phyloP scores from a whole-genome alignment of 2,113 vertebrate species.

The Platysternon megacephalum region DNA sequence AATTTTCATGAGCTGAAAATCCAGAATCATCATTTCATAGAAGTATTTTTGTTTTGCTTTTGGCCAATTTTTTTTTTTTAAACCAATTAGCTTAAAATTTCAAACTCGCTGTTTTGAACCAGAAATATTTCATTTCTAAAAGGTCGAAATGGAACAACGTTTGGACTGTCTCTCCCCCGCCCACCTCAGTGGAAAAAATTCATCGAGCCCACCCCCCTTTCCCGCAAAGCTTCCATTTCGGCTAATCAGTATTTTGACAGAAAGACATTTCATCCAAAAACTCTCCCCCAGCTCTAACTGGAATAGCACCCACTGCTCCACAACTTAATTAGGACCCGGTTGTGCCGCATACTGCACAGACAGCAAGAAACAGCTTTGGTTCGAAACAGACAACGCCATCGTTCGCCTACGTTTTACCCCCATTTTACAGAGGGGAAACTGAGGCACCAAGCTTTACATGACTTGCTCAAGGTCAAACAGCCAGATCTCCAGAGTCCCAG shows the following conservation, averaged over 20 bases:
- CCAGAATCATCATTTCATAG: neutral
- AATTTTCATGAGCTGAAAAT: neutral
- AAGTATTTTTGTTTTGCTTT: neutral
- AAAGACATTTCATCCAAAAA: neutral
- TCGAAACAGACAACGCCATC: neutral
- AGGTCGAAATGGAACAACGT: neutral
- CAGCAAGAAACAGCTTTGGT: neutral
- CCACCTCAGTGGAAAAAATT: neutral
- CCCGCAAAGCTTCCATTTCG: neutral
- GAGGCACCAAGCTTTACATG: neutral
- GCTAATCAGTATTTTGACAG: neutral
- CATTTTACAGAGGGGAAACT: neutral
- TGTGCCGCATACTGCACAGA: too few species aligned
- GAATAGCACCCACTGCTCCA: neutral
- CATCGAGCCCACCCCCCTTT: neutral
- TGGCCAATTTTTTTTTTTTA: neutral
- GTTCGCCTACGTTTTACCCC: neutral
- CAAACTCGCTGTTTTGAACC: neutral
- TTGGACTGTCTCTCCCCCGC: fast-evolving
- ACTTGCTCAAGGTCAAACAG: neutral
- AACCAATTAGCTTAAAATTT: neutral
- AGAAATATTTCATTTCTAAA: neutral
- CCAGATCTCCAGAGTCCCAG: neutral
- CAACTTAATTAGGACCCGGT: neutral
- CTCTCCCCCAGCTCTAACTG: neutral